A percentile compares a stretch with the other conserved stretches of the same genome.
These are phyloP conservation scores for Engystomops pustulosus DNA, from an alignment of 2,113 vertebrate genomes.

Conservation along the genomic window DNA sequence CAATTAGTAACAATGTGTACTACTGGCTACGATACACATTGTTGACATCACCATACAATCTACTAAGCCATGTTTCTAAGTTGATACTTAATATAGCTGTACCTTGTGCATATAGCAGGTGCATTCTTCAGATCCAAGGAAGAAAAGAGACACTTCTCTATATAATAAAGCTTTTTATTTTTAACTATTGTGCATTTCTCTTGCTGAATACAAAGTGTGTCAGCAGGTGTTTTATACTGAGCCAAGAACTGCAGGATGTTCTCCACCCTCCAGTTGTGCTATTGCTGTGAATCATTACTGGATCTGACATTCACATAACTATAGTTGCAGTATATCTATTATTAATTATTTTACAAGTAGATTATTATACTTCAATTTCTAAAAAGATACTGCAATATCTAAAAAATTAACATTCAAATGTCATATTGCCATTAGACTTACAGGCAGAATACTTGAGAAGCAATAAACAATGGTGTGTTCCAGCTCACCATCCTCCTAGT, in stretches of 20 bases:
- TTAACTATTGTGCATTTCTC: neutral
- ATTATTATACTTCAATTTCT: too few relatives aligned
- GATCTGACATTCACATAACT: neutral
- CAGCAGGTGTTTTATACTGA: neutral
- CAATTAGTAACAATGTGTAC: neutral
- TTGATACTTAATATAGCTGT: neutral
- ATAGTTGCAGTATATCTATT: too few relatives aligned
- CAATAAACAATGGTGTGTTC: too few relatives aligned
- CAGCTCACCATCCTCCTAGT: too few relatives aligned
- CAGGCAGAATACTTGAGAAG: too few relatives aligned
- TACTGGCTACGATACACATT: neutral
- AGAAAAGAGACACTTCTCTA: neutral
- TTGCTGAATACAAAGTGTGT: neutral
- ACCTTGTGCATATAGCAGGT: neutral
- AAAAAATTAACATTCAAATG: too few relatives aligned
- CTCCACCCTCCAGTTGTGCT: neutral
- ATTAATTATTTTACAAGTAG: too few relatives aligned
- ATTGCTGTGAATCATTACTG: neutral
- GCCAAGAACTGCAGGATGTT: neutral
- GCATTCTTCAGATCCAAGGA: neutral
- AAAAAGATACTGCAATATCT: too few relatives aligned
- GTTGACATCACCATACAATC: neutral
- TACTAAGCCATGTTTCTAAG: neutral
- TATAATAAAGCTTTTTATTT: neutral
- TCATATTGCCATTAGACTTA: too few relatives aligned